A percentile compares a stretch with the other conserved stretches of the same genome.
Evolutionary conservation across 2,888 invertebrate genomes (phyloP).

Genomic region (Strigamia maritima): DNA sequence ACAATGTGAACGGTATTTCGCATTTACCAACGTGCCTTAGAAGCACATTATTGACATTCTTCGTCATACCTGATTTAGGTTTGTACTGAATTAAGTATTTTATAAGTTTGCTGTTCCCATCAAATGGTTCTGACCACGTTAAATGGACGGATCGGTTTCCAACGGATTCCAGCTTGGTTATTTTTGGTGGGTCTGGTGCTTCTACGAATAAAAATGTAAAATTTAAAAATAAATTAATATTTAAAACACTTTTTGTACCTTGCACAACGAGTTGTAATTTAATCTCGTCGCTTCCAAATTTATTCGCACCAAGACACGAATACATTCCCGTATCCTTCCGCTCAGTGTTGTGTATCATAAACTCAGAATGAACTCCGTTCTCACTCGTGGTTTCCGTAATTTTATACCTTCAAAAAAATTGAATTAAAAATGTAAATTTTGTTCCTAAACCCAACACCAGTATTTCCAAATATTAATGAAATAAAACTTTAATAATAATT

Average conservation of each 20-base stretch:
- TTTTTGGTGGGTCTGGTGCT: slow-evolving; percentile 48
- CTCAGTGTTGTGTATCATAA: slow-evolving; percentile 47
- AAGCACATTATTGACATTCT: background rate
- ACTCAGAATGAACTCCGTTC: slow-evolving; percentile 47
- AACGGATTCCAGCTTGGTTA: slow-evolving; percentile 46
- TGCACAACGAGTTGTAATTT: slow-evolving; percentile 49
- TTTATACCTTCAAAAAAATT: slow-evolving; percentile 35
- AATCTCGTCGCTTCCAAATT: slow-evolving; percentile 48
- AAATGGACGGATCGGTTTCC: slow-evolving; percentile 47
- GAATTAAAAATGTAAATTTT: slow-evolving; percentile 18
- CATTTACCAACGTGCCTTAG: too few relatives aligned
- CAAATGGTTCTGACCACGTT: slow-evolving; percentile 49
- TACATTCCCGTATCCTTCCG: slow-evolving; percentile 50
- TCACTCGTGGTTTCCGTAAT: slow-evolving; percentile 44
- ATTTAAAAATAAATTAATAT: background rate
- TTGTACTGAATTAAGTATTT: slow-evolving; percentile 50
- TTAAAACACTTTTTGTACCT: slow-evolving; percentile 45
- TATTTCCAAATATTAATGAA: background rate
- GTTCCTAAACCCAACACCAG: background rate
- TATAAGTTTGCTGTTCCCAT: slow-evolving; percentile 50
- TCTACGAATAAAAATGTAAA: slow-evolving; percentile 46
- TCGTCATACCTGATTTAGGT: slow-evolving; percentile 35
- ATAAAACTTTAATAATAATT: too few relatives aligned
- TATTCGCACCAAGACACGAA: slow-evolving; percentile 50
- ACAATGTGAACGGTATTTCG: too few relatives aligned